Base-by-base conservation (phyloP, 2,113 vertebrate genomes). In the Gasterosteus aculeatus region DNA sequence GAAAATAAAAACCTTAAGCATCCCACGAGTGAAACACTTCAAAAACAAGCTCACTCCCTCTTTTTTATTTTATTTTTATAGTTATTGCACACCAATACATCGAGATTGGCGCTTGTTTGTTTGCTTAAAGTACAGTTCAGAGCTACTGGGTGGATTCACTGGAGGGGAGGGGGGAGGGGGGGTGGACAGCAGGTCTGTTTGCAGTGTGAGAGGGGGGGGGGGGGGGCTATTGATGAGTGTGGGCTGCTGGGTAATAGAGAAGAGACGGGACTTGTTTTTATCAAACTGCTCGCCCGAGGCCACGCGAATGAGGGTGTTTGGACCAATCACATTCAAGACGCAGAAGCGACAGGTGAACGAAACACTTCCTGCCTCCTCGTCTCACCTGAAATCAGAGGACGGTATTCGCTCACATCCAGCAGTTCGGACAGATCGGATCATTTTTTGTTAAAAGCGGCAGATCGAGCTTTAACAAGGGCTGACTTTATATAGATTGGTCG, bases 111-210 rank as follows among this genome's bases (percentile, higher is more conserved):
- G 5, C 58, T 80, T 87, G 84, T 90, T 88, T 88, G 79, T 81
- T 51, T 15, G n/a, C 75, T 78, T 4, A 58, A 49, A 80, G 88
- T 73, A 63, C 26, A 67, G 31, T 51, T 60, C 12, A 33, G 76
- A 66, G 75, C 74, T 86, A 46, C 38, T 61, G 83, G 56, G 65
- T 73, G 72, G 72, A 77, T 69, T 73, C 77, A 58, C 19, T 35
- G 33, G 5, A 35, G 1, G 71, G 78, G 78, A 0, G 69, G 78
- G 72, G 53, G 18, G 16, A 7, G 15, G 47, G 18, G 19, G 49
- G 49, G 19, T 78, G 77, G 82, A 73, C 70, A 74, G 80, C 72
- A 51, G 61, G 74, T 87, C 71, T 87, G 82, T 87, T 85, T 81
- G 66, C 83, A 42, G 60, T 54, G 64, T 19, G 67, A 53, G n/a